Percentiles rank a stretch among this genome's conserved stretches.
Evolutionary conservation across 2,113 vertebrate genomes (phyloP).

Genomic region (Pristiophorus japonicus): DNA sequence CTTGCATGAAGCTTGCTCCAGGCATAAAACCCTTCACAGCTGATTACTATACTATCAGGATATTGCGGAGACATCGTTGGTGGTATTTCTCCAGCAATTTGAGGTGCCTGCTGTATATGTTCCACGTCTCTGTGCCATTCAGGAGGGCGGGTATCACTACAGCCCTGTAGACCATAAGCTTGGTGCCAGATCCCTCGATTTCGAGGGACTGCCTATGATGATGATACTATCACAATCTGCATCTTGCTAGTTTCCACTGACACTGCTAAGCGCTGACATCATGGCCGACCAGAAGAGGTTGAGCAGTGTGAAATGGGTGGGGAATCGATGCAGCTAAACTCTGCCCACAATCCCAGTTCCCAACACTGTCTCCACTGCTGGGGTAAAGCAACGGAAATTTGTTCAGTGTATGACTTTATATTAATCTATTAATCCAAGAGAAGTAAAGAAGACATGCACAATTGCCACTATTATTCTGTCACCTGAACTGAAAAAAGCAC

Average conservation of each 20-base stretch:
- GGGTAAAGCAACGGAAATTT: neutral
- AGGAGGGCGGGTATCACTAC: no score
- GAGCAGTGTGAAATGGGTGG: neutral
- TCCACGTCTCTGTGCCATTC: no score
- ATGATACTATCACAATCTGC: no score
- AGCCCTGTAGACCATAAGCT: no score
- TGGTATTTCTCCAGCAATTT: no score
- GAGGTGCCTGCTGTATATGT: no score
- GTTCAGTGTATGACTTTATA: neutral
- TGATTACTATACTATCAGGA: neutral
- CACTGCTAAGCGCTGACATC: neutral
- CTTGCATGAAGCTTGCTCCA: neutral
- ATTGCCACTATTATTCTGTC: neutral
- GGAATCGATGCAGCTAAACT: neutral
- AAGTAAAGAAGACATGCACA: neutral
- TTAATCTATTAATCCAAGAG: neutral
- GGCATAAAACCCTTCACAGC: neutral
- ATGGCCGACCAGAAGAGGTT: neutral
- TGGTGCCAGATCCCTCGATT: no score
- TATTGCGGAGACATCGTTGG: no score
- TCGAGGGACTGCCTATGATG: no score
- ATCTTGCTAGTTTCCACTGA: neutral
- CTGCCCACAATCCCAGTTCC: neutral
- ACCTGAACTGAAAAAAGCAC: neutral
- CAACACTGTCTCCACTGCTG: neutral